Evolutionary conservation across 2,888 invertebrate species (phyloP).

Genomic region (Microplitis deprimator): DNA sequence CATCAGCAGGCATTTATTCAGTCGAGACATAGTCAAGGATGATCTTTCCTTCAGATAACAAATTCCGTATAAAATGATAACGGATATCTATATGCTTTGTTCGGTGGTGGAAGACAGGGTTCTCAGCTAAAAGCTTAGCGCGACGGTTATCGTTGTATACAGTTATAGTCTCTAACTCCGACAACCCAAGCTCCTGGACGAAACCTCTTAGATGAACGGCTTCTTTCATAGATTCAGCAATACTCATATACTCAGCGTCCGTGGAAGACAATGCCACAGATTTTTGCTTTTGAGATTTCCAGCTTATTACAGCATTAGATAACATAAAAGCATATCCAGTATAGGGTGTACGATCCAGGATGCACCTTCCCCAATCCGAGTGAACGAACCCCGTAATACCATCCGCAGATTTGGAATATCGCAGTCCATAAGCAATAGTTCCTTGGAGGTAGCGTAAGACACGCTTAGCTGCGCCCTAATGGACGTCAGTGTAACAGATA

Average conservation of each 20-base stretch:
- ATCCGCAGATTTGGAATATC: background rate
- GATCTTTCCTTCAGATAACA: constrained; percentile 21
- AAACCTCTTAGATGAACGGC: constrained; percentile 18
- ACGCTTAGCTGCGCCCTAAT: constrained; percentile 41
- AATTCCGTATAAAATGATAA: constrained; percentile 36
- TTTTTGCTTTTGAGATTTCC: constrained; percentile 41
- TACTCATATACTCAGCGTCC: constrained; percentile 26
- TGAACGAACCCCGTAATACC: constrained; percentile 35
- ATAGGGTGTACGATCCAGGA: constrained; percentile 41
- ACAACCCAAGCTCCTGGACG: constrained; percentile 32
- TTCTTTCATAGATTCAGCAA: constrained; percentile 31
- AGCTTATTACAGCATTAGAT: constrained; percentile 33
- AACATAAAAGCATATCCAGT: constrained; percentile 42
- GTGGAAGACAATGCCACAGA: constrained; percentile 34
- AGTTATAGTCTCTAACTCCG: background rate
- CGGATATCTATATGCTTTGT: constrained; percentile 43
- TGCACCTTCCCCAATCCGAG: constrained; percentile 41
- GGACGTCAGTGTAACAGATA: constrained; percentile 19
- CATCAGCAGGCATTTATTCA: constrained; percentile 35
- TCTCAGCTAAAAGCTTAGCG: constrained; percentile 30
- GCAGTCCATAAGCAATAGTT: constrained; percentile 22
- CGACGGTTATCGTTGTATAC: constrained; percentile 37
- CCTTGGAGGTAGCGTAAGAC: constrained; percentile 38
- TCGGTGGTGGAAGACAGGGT: constrained; percentile 15
- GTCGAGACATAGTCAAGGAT: constrained; percentile 27